Conservation (phyloP, 2,888 invertebrate genomes). For the Mesorhabditis sp. region DNA sequence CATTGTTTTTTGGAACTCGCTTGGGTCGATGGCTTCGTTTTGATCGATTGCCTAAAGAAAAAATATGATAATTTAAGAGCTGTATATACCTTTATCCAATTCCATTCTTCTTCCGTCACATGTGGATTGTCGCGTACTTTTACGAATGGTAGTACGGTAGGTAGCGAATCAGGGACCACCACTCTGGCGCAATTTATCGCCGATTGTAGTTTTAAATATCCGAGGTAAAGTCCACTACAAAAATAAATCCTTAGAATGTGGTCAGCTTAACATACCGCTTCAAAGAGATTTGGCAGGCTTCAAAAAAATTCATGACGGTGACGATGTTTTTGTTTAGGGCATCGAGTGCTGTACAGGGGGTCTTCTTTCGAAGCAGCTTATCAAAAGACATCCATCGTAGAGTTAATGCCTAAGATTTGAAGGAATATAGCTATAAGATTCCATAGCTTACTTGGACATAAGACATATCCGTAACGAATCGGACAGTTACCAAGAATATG, state of each 20-base stretch:
- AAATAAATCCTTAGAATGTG: not conserved
- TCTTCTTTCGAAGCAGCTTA: conserved; percentile 72
- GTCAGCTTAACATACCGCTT: conserved; percentile 62
- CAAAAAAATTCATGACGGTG: conserved; percentile 70
- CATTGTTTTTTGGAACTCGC: conserved; percentile 59
- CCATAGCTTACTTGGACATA: too few relatives aligned
- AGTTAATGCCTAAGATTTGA: conserved; percentile 72
- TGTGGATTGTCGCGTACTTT: conserved; percentile 90
- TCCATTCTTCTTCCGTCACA: conserved; percentile 90
- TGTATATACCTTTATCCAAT: conserved; percentile 64
- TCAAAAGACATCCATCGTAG: conserved; percentile 86
- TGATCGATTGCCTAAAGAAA: conserved; percentile 30
- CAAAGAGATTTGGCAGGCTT: conserved; percentile 78
- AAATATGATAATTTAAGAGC: not conserved
- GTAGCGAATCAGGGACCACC: conserved; percentile 84
- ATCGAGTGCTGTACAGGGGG: conserved; percentile 68
- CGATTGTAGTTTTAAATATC: conserved; percentile 92
- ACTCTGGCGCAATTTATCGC: conserved; percentile 67
- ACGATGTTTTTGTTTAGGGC: conserved; percentile 81
- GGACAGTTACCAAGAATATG: conserved; percentile 83
- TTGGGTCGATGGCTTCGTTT: conserved; percentile 33
- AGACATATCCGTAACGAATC: conserved; percentile 63
- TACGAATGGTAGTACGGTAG: conserved; percentile 89
- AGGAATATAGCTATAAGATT: not conserved
- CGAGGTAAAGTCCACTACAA: conserved; percentile 77